Base-by-base conservation (phyloP, 2,113 vertebrate genomes). In the Tragulus kanchil region DNA sequence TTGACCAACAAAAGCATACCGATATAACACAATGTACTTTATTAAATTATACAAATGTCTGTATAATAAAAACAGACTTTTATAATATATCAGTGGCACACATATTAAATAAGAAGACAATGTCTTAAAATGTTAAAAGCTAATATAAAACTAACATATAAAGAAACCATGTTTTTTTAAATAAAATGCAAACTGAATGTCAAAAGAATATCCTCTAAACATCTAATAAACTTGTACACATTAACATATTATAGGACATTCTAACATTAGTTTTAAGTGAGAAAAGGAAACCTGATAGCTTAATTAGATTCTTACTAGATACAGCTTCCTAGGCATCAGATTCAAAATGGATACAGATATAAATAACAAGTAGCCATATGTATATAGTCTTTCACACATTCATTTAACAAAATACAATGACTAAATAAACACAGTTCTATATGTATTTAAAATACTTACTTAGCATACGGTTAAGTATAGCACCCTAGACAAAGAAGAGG, bases 391-490 rank as follows among this genome's bases (percentile, higher is more conserved):
- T 94, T 81, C 56, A 94, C 23, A 93, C 5, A 89, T 4, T 89
- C 50, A 96, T 48, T 95, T 85, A 94, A 71, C 45, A 96, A 96
- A 97, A 89, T 67, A 21, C 45, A 81, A 28, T 87, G 19, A 89
- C 50, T 71, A 94, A 85, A 81, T 69, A 96, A 84, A 78, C n/a
- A 45, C 11, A 96, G 36, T 82, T 94, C 69, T 85, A 2, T 59
- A 84, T 67, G 8, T 86, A 77, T 81, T 84, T 94, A 91, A 96
- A 97, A 97, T 96, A 96, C 94, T 97, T 97, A 97, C 94, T 97
- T 97, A 96, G 96, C 58, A 83, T 85, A 97, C 85, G 69, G 90
- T 96, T 97, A 97, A 92, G 78, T 94, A 97, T 88, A 98, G 96
- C 85, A 94, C 92, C 93, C 93, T 96, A 95, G 58, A 97, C 92